Base-by-base conservation (phyloP, 2,888 invertebrate species). In the Ormyrus labotus region DNA sequence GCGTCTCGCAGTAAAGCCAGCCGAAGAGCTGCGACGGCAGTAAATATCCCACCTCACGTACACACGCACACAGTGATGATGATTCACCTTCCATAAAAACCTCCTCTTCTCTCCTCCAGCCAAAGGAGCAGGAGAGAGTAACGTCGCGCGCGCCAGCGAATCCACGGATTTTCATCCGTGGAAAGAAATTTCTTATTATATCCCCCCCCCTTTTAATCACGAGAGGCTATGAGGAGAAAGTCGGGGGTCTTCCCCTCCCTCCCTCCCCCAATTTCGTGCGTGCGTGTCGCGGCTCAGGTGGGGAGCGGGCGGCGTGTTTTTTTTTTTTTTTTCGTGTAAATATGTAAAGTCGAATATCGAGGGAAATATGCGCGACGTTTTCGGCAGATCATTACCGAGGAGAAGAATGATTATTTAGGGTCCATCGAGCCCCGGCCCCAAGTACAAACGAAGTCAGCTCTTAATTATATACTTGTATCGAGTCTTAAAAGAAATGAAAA, bases 381-480 rank as follows among this genome's bases (percentile, higher is more conserved):
- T 55, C 61, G 11, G 47, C n/a, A 58, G 10, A 65, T 19, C n/a
- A 34, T 34, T 34, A 89, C 88, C n/a, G 57, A 60, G 53, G 5
- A 47, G 88, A 88, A 89, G 88, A 84, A 83, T 84, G 84, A 83
- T 83, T 86, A 84, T 85, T 84, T 88, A 88, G 89, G 90, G 89
- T 80, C 87, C 87, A 87, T 86, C 86, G 89, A 86, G 89, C 88
- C 90, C 90, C 88, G 88, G 87, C 88, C 89, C 89, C 89, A 90
- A 90, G 90, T 90, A 90, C 90, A 90, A 90, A 90, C 88, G 86
- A 89, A 90, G 89, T 90, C 90, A 90, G 87, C 88, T 89, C 68
- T 80, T 82, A 72, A 88, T 85, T 85, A 83, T 83, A 83, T 84
- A 85, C 84, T 83, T 88, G 85, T 87, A 87, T 89, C 87, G 89